Base-by-base conservation (phyloP, 2,797 vertebrate species). In the Urocyon cinereoargenteus region DNA sequence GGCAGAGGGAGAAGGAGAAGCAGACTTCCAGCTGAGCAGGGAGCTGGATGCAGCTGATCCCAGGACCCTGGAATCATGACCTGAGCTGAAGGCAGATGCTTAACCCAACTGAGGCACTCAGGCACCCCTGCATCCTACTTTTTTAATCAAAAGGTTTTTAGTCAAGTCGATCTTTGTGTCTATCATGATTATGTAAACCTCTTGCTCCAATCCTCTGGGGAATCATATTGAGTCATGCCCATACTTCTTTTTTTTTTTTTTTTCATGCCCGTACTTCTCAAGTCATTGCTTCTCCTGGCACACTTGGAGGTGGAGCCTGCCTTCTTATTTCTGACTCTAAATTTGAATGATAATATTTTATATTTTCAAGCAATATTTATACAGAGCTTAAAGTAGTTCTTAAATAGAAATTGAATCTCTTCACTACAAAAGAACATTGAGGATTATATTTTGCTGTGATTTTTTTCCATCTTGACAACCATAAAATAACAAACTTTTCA, bases 401-500 rank as follows among this genome's bases (percentile, higher is more conserved):
- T 86, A 77, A 95, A 70, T 1, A 85, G 11, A 91, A 66, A 75
- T 70, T 45, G 45, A 89, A 24, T 49, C 14, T 45, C 92, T 72
- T 49, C 15, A 53, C 21, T n/a, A 2, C 14, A 86, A 64, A 49
- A 31, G 28, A 84, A 83, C 66, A 53, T 16, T 18, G 22, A 90
- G 8, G 40, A 64, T 81, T 82, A 24, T 49, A 36, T 91, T 91
- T 61, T 94, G 18, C 62, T 79, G 26, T 82, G 62, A 49, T 3
- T 84, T 83, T 90, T 73, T 26, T 31, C 36, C 13, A 57, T 90
- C 10, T 89, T 88, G 31, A 64, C 28, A 26, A n/a, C 14, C 5
- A 49, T 51, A 49, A 70, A 78, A 62, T 28, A 82, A 8, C 5
- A 86, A 26, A 90, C 53, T 95, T 95, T 96, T 75, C 62, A 88